Percentiles rank a stretch among this genome's conserved stretches.
These are phyloP conservation scores for Aphodius granarius DNA, from an alignment of 2,888 invertebrate species.

Conservation along the genomic window DNA sequence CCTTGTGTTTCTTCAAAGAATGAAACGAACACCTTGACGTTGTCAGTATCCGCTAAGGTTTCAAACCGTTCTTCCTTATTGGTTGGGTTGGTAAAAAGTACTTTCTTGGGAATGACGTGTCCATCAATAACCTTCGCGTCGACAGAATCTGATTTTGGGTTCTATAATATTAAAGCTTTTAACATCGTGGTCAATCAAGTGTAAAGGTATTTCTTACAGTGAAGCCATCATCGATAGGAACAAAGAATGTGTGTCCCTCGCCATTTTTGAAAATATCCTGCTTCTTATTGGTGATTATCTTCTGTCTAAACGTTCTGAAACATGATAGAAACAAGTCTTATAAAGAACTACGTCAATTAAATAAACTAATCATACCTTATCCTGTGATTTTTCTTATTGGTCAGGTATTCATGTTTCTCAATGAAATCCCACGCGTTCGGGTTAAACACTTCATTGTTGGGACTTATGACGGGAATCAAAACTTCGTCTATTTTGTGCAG, in stretches of 20 bases:
- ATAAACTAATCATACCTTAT: constrained; percentile 62
- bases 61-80: constrained; percentile 72
- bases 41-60: constrained; percentile 81
- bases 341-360: constrained; percentile 10
- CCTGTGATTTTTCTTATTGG: constrained; percentile 69
- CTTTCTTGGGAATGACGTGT: constrained; percentile 85
- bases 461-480: constrained; percentile 72
- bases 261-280: constrained; percentile 75
- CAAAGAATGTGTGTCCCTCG: constrained; percentile 85
- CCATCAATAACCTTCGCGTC: constrained; percentile 86
- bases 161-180: constrained; percentile 35
- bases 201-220: constrained; percentile 70
- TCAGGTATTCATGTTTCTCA: constrained; percentile 72
- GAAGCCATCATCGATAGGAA: constrained; percentile 88
- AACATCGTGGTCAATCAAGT: background rate
- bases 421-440: constrained; percentile 82
- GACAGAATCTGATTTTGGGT: constrained; percentile 62
- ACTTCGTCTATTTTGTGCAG: constrained; percentile 89
- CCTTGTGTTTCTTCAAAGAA: constrained; percentile 75
- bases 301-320: constrained; percentile 72
- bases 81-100: constrained; percentile 84
- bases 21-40: constrained; percentile 79
- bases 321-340: constrained; percentile 12
- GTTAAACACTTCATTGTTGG: constrained; percentile 69
- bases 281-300: constrained; percentile 72